A percentile compares a stretch with the other conserved stretches of the same genome.
Evolutionary conservation across 2,113 vertebrate species (phyloP).

Genomic region (Aspidoscelis tigris): DNA sequence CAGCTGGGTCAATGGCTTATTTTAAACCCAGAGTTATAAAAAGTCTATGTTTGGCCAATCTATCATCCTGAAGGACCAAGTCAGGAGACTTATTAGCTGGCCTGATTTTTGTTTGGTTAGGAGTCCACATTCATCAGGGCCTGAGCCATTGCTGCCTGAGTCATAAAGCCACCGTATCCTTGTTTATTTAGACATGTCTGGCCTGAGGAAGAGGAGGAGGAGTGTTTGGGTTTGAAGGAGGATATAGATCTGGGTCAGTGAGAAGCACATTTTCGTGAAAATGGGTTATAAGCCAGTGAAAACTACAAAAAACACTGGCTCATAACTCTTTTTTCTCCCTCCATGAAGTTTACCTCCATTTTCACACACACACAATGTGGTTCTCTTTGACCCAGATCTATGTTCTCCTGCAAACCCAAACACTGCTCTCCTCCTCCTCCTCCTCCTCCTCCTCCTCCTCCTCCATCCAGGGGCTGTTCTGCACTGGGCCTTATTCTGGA

Average conservation of each 20-base stretch:
- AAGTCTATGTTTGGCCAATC: constrained; percentile 63
- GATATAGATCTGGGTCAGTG: not conserved
- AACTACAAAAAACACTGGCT: too few species aligned
- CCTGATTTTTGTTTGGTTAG: constrained; percentile 39
- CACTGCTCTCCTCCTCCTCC: too few species aligned
- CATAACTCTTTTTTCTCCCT: too few species aligned
- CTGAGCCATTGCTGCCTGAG: not conserved
- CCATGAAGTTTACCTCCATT: too few species aligned
- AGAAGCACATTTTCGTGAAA: constrained; percentile 29
- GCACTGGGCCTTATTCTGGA: too few species aligned
- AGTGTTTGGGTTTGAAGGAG: constrained; percentile 40
- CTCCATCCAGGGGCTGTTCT: too few species aligned
- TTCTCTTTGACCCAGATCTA: too few species aligned
- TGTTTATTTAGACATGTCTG: constrained; percentile 40
- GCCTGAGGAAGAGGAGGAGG: constrained; percentile 2
- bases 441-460: too few species aligned
- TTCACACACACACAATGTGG: too few species aligned
- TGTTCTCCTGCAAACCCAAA: too few species aligned
- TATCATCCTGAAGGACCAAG: constrained; percentile 61
- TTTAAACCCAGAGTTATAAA: constrained; percentile 69
- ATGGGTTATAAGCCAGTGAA: not conserved
- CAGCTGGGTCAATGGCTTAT: constrained; percentile 61
- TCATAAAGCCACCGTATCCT: constrained; percentile 27
- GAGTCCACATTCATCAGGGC: constrained; percentile 38
- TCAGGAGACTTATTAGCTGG: constrained; percentile 55